Evolutionary conservation across 2,113 vertebrate species (phyloP).

Genomic region (Xiphias gladius): DNA sequence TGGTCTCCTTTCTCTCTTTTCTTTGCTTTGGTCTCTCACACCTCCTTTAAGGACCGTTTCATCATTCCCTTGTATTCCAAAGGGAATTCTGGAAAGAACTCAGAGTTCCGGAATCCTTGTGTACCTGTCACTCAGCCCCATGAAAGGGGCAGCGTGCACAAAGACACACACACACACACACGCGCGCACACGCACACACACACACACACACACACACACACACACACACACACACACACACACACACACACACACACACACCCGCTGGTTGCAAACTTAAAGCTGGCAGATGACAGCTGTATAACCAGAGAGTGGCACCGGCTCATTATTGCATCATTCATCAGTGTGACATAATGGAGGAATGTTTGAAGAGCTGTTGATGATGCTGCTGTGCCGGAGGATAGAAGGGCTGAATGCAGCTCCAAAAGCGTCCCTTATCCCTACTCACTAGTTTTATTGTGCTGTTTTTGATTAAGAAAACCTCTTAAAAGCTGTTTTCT

Average conservation of each 20-base stretch:
- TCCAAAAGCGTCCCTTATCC: conserved; percentile 5
- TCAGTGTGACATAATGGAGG: conserved; percentile 69
- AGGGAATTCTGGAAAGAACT: conserved; percentile 56
- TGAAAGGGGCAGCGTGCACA: conserved; percentile 36
- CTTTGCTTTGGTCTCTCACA: conserved; percentile 51
- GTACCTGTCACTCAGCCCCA: conserved; percentile 63
- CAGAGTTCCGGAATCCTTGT: conserved; percentile 68
- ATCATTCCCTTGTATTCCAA: conserved; percentile 63
- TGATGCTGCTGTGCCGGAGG: conserved; percentile 62
- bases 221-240: conserved; percentile 22
- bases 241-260: conserved; percentile 8
- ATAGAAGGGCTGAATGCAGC: conserved; percentile 33
- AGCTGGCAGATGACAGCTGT: conserved; percentile 71
- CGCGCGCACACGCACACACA: conserved; percentile 21
- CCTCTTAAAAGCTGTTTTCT: conserved; percentile 18
- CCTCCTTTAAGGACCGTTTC: conserved; percentile 58
- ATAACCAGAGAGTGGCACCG: conserved; percentile 54
- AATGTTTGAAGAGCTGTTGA: conserved; percentile 65
- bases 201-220: conserved; percentile 23
- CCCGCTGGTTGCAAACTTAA: conserved; percentile 43
- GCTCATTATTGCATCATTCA: conserved; percentile 76
- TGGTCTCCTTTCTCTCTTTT: conserved; percentile 66
- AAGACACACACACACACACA: conserved; percentile 20
- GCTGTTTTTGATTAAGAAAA: conserved; percentile 2
- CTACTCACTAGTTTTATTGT: conserved; percentile 3